These are phyloP conservation scores for Ascidia mentula DNA, from an alignment of 23 tunicate species.

Conservation along the genomic window DNA sequence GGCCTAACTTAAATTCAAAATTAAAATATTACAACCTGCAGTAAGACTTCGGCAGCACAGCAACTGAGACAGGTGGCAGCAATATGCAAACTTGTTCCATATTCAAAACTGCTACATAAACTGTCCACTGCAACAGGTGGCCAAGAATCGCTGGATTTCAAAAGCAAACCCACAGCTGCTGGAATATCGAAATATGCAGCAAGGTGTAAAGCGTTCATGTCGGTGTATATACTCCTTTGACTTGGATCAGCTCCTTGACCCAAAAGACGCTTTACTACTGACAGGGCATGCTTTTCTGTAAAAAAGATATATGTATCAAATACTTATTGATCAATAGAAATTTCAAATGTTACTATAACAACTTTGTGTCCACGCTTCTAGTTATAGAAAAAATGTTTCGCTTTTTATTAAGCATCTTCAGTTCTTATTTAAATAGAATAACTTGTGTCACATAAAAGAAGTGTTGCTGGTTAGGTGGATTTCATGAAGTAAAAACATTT, in stretches of 20 bases:
- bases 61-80: conserved; percentile 56
- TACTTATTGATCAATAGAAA: not conserved
- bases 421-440: no score
- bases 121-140: conserved; percentile 49
- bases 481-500: no score
- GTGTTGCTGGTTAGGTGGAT: no score
- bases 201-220: conserved; percentile 82
- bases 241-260: conserved; percentile 57
- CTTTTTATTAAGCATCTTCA: no score
- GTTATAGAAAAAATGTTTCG: no score
- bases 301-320: not conserved
- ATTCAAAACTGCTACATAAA: conserved; percentile 57
- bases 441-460: no score
- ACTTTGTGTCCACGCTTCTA: no score
- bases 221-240: conserved; percentile 43
- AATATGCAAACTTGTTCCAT: conserved; percentile 74
- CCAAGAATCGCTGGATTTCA: conserved; percentile 16
- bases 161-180: conserved; percentile 33
- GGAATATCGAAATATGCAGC: conserved; percentile 77
- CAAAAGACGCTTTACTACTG: conserved; percentile 44
- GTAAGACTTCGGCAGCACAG: conserved; percentile 36
- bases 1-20: no score
- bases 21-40: conserved; percentile 38
- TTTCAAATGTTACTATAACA: no score
- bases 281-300: conserved; percentile 56